phyloP scores from a whole-genome alignment of 2,113 vertebrate species.

The Catharus minimus region DNA sequence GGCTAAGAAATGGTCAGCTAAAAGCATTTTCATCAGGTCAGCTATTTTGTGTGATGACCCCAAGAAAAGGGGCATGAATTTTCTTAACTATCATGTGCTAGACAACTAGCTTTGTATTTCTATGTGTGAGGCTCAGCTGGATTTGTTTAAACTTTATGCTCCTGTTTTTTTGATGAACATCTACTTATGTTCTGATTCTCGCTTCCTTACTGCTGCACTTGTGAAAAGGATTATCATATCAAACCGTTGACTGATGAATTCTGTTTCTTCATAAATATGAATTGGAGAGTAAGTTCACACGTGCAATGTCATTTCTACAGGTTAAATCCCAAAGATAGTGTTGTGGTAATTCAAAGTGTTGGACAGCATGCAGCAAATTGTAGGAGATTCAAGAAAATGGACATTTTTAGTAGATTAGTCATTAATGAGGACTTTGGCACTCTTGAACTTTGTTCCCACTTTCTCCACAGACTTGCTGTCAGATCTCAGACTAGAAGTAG shows the following conservation, averaged over 20 bases:
- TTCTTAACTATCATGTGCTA: neutral
- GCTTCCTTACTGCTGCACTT: neutral
- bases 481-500: neutral
- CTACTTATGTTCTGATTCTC: neutral
- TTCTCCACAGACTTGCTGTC: neutral
- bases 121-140: neutral
- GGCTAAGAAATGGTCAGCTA: neutral
- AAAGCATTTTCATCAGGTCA: neutral
- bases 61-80: neutral
- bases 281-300: neutral
- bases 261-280: neutral
- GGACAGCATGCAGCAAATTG: neutral
- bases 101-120: neutral
- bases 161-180: neutral
- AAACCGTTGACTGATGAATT: neutral
- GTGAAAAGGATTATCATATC: neutral
- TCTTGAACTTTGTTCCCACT: neutral
- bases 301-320: neutral
- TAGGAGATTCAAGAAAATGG: neutral
- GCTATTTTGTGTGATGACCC: neutral
- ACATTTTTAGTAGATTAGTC: neutral
- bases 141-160: neutral
- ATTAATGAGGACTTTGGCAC: neutral
- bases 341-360: neutral
- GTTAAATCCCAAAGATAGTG: neutral